Conservation (phyloP, 2,113 vertebrate genomes). For the Patagioenas fasciata region DNA sequence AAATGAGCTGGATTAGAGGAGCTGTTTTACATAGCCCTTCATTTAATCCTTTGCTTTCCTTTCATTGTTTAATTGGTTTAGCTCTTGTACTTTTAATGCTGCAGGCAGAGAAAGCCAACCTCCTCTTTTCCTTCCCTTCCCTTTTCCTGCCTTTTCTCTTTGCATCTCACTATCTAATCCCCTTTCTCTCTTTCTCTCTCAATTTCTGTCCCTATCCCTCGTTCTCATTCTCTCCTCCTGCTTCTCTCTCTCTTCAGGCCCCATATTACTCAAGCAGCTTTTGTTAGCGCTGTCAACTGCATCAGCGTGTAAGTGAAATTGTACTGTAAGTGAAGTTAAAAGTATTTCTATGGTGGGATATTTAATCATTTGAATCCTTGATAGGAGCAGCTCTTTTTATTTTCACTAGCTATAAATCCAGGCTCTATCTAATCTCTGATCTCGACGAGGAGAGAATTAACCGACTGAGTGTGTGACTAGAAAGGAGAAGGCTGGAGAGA, state of each 20-base stretch:
- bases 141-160: background rate
- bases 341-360: slow-evolving; percentile 74
- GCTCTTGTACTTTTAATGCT: slow-evolving; percentile 58
- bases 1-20: slow-evolving; percentile 68
- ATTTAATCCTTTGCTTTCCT: slow-evolving; percentile 68
- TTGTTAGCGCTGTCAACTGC: slow-evolving; percentile 60
- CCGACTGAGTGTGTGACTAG: slow-evolving; percentile 65
- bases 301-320: slow-evolving; percentile 66
- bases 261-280: slow-evolving; percentile 68
- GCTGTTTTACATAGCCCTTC: slow-evolving; percentile 66
- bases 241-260: slow-evolving; percentile 28
- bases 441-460: slow-evolving; percentile 73
- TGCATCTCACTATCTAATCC: slow-evolving; percentile 24
- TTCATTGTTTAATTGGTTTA: slow-evolving; percentile 70
- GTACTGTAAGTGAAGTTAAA: slow-evolving; percentile 74
- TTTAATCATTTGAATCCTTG: slow-evolving; percentile 77
- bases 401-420: slow-evolving; percentile 76
- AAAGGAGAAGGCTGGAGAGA: slow-evolving; percentile 65
- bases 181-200: slow-evolving; percentile 44
- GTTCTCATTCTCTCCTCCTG: slow-evolving; percentile 13
- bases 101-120: slow-evolving; percentile 1
- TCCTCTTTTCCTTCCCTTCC: background rate
- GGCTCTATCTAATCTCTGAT: slow-evolving; percentile 74
- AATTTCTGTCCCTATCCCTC: slow-evolving; percentile 21
- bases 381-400: slow-evolving; percentile 72